Base-by-base conservation (phyloP, 2,797 vertebrate species). In the Menidia menidia region DNA sequence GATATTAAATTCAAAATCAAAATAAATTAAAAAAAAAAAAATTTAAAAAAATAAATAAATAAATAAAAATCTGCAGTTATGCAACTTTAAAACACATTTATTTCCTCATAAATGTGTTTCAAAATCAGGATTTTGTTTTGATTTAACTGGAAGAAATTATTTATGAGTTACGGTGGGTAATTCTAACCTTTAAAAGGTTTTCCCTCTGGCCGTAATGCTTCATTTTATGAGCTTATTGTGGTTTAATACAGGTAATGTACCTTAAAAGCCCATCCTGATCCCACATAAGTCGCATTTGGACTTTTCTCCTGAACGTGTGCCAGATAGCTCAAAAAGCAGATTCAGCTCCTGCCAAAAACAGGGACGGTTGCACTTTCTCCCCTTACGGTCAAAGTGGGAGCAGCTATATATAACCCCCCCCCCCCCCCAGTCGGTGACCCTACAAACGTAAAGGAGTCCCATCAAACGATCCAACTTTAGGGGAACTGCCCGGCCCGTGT, bases 341-440 rank as follows among this genome's bases (percentile, higher is more conserved):
- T 64, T 51, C 63, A 42, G 12, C 57, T 55, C 60, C 62, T 15
- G 52, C 42, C 42, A 66, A 72, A 60, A 32, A 59, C 71, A 51
- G 56, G 43, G 63, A 68, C 58, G 55, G 63, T 64, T 73, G 68
- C 68, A 68, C 70, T 86, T 82, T 68, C 57, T 71, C 57, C 65
- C 64, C 68, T 72, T 52, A 55, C 35, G 61, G 70, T 83, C 69
- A 74, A 79, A 78, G 73, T 77, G 71, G 66, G 81, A 45, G 71
- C 68, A 82, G 69, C 71, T 72, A 74, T 43, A 75, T 58, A 60
- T 73, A 62, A 58, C 76, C 67, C 78, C 55, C 72, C 33, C 61
- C 25, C 25, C 25, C 25, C 25, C 25, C 25, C 73, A 64, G 41
- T 61, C 67, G 71, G 76, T 78, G 57, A 41, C 59, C 74, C 64